These are phyloP conservation scores for Psammodynastes pulverulentus DNA, from an alignment of 2,113 vertebrate species.

Conservation along the genomic window DNA sequence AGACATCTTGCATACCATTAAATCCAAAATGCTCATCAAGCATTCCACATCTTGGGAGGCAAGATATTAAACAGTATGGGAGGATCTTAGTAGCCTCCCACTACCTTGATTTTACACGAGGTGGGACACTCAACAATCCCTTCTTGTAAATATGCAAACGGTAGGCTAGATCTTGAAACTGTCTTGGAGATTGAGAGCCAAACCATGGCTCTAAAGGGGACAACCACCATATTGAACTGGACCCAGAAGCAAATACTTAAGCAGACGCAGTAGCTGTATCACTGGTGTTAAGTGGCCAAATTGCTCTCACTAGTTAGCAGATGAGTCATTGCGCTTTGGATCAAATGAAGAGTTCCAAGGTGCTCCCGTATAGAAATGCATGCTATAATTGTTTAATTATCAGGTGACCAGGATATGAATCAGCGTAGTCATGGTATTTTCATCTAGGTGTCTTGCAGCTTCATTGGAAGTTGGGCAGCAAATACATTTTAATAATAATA, in stretches of 20 bases:
- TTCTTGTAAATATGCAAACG: neutral
- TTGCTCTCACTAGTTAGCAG: neutral
- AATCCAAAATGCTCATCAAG: neutral
- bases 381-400: neutral
- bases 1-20: neutral
- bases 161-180: neutral
- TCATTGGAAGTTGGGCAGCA: neutral
- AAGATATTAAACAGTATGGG: neutral
- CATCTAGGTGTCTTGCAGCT: neutral
- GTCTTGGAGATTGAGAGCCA: neutral
- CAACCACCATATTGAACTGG: neutral
- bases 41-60: neutral
- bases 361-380: neutral
- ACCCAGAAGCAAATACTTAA: neutral
- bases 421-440: neutral
- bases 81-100: neutral
- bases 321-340: neutral
- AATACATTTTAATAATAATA: neutral
- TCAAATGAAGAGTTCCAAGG: neutral
- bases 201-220: neutral
- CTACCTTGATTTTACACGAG: neutral
- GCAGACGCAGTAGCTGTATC: neutral
- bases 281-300: neutral
- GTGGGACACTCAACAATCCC: neutral
- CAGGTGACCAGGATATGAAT: neutral